Evolutionary conservation across 2,797 vertebrate species (phyloP), one percentile per base, ranked within the genome.

Genomic region (Bradypus variegatus): DNA sequence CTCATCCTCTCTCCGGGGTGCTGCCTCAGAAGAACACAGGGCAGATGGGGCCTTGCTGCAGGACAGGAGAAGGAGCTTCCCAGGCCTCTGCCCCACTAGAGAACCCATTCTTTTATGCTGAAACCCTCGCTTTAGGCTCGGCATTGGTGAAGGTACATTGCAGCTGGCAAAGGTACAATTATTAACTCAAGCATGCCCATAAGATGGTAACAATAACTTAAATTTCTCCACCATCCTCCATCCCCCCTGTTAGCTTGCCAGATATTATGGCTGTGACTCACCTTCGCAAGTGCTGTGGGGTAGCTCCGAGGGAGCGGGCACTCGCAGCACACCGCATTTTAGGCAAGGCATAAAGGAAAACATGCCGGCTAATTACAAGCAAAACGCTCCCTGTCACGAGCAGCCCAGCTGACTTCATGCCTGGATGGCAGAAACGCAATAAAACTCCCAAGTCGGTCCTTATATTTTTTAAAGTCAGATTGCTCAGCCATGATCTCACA

Each of bases 401-500:
- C 83, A 25, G 84, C 84, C 86, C 90, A 76, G 84, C 91, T 93
- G 94, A 95, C 89, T 94, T 95, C 94, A 95, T 94, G 93, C 94
- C 81, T 81, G 92, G 91, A 84, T 70, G 0, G 93, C 91, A 90
- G 93, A 91, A 96, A 90, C 7, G 45, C 18, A 81, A 93, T 96
- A 94, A 95, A 94, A 95, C 91, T 95, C 96, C 95, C 95, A 91
- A 94, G 91, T 88, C 77, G 95, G 91, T 84, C 92, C 92, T 96
- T 94, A 94, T 11, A 65, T 60, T 80, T 92, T 95, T 94, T 70
- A 67, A 93, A 94, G 95, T 85, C 92, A 67, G 91, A 95, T 94
- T 77, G 92, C 90, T 93, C 69, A 64, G 93, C 94, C 84, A 88
- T 94, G 95, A 96, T 92, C 90, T 95, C 95, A 96, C 83, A 94